Conservation (phyloP, 2,888 invertebrate genomes). For the Himalopsyche anomala region DNA sequence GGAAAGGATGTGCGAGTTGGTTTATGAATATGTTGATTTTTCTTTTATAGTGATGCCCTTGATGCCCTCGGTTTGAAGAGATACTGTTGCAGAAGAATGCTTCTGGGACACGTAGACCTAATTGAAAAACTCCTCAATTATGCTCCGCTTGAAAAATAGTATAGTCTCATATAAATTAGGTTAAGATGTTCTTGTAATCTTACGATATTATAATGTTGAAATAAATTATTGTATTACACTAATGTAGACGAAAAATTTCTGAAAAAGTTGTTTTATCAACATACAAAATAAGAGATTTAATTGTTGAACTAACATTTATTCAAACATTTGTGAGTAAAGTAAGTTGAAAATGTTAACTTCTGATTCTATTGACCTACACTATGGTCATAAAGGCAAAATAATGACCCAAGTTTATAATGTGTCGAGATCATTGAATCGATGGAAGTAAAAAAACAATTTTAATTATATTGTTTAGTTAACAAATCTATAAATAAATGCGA, state of each 20-base stretch:
- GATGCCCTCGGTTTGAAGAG: constrained; percentile 96
- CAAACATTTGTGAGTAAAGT: too few species aligned
- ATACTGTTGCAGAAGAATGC: constrained; percentile 98
- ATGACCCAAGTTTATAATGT: too few species aligned
- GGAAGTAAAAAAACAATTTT: background rate
- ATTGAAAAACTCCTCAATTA: constrained; percentile 99
- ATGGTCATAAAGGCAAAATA: too few species aligned
- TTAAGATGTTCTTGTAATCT: background rate
- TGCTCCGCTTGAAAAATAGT: constrained; percentile 95
- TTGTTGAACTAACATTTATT: too few species aligned
- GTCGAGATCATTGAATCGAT: background rate
- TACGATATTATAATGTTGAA: background rate
- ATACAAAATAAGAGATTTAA: too few species aligned
- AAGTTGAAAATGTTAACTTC: too few species aligned
- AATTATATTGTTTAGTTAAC: background rate
- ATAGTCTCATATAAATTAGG: background rate
- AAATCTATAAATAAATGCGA: background rate
- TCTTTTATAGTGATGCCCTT: constrained; percentile 89
- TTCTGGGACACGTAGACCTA: constrained; percentile 98
- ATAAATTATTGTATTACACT: background rate
- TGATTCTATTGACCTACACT: too few species aligned
- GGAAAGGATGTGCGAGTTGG: background rate
- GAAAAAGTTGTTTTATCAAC: too few species aligned
- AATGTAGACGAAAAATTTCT: too few species aligned
- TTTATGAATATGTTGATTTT: background rate